Base-by-base conservation (phyloP, 2,113 vertebrate species). In the Gopherus evgoodei region DNA sequence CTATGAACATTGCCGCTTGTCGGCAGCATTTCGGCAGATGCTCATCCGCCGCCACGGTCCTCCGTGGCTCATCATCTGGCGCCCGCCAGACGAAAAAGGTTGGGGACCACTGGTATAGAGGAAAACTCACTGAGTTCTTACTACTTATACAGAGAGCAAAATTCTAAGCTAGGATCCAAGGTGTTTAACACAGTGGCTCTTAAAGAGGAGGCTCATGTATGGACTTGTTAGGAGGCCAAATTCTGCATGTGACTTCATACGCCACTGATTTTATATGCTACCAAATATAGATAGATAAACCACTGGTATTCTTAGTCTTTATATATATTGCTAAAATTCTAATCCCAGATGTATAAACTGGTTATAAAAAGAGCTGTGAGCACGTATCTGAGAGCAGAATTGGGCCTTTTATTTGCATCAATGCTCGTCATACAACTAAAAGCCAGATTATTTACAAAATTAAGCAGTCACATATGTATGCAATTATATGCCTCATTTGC, bases 401-500 rank as follows among this genome's bases (percentile, higher is more conserved):
- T 31, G 25, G 2, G 8, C 35, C 56, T 84, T 76, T 81, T 38
- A 42, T n/a, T 78, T 4, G 53, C 76, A 86, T 54, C 53, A 54
- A 8, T 25, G 9, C 25, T 62, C 42, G 57, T 80, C 90, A 81
- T 22, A 5, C 52, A 57, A 47, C 54, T 24, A 17, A 44, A 17
- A 75, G 2, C 10, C 10, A 53, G 24, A 59, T 53, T 19, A n/a
- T 93, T 80, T 80, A 65, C 52, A 87, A 62, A 90, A 52, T 47
- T 3, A 47, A 92, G 47, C 10, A 17, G 29, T 16, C 62, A 35
- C 62, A 38, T 22, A n/a, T 38, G 69, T 1, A 1, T 27, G 54
- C 47, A 79, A 47, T 49, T 0, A 0, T 0, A 1, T 47, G 7
- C 25, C 52, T 79, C n/a, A 8, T 29, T 47, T 5, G 4, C 42